Conservation (phyloP, 2,888 invertebrate genomes). For the Melanostoma mellinum region DNA sequence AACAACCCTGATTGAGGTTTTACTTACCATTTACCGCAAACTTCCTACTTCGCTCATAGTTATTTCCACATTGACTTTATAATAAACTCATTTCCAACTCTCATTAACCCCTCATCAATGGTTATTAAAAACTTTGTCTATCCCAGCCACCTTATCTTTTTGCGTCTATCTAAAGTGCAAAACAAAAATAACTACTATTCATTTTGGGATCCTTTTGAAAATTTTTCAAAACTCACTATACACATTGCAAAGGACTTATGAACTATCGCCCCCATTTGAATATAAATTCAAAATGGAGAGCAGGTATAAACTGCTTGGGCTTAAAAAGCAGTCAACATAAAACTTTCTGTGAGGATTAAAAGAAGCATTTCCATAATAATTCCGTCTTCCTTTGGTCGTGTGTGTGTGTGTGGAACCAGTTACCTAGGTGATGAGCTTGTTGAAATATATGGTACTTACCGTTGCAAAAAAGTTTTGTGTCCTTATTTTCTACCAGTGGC, state of each 20-base stretch:
- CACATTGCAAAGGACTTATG: conserved; percentile 10
- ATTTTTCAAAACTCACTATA: conserved; percentile 1
- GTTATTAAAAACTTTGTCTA: conserved; percentile 57
- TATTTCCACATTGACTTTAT: conserved; percentile 51
- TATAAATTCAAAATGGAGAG: conserved; percentile 40
- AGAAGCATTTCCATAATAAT: conserved; percentile 33
- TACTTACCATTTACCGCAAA: not conserved
- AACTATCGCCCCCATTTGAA: conserved; percentile 16
- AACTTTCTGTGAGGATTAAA: conserved; percentile 52
- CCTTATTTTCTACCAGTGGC: conserved; percentile 75
- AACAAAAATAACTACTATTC: conserved; percentile 11
- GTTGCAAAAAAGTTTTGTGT: conserved; percentile 75
- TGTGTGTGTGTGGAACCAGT: not conserved
- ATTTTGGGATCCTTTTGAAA: conserved; percentile 15
- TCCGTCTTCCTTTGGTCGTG: not conserved
- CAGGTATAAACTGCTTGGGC: conserved; percentile 25
- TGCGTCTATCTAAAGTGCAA: not conserved
- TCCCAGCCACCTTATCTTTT: conserved; percentile 1
- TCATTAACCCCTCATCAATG: conserved; percentile 61
- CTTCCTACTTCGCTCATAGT: conserved; percentile 14
- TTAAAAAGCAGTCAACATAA: conserved; percentile 43
- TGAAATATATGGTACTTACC: conserved; percentile 73
- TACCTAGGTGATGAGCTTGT: not conserved
- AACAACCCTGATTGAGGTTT: not conserved
- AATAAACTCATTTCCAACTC: conserved; percentile 63